These are phyloP conservation scores for Drosophila flavopinicola DNA, from an alignment of 2,888 invertebrate species.

Conservation along the genomic window DNA sequence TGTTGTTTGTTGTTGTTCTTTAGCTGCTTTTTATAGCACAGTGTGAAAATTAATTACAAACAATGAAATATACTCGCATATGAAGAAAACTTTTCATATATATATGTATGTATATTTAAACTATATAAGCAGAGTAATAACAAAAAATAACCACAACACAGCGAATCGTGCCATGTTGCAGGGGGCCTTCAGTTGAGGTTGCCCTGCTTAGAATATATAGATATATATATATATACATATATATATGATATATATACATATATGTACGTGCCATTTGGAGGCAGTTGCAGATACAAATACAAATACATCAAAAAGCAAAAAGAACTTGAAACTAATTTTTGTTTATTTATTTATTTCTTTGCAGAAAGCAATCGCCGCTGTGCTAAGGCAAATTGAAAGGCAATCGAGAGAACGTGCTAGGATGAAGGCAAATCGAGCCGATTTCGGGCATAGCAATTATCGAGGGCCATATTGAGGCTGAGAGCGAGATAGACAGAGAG, in stretches of 20 bases:
- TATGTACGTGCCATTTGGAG: slow-evolving; percentile 37
- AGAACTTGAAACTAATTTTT: slow-evolving; percentile 2
- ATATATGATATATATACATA: neutral
- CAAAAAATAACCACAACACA: slow-evolving; percentile 2
- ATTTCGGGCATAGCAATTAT: slow-evolving; percentile 86
- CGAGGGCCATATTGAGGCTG: slow-evolving; percentile 84
- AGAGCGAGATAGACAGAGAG: too few species aligned
- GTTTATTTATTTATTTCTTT: slow-evolving; percentile 66
- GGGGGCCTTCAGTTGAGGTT: slow-evolving; percentile 9
- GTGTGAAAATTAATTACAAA: slow-evolving; percentile 69
- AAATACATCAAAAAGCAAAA: neutral
- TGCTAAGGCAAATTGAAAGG: slow-evolving; percentile 15
- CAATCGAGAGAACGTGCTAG: slow-evolving; percentile 48
- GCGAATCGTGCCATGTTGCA: slow-evolving; percentile 40
- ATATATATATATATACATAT: too few species aligned
- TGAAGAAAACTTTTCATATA: slow-evolving; percentile 28
- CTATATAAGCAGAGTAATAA: slow-evolving; percentile 35
- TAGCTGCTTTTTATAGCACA: slow-evolving; percentile 36
- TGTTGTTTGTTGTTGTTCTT: slow-evolving; percentile 16
- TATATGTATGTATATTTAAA: slow-evolving; percentile 14
- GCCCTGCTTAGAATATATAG: neutral
- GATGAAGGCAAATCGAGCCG: slow-evolving; percentile 87
- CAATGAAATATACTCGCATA: slow-evolving; percentile 46
- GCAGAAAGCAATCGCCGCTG: slow-evolving; percentile 86
- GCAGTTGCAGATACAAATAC: slow-evolving; percentile 22